These are phyloP conservation scores for Pundamilia nyererei DNA, from an alignment of 2,113 vertebrate species.

Conservation along the genomic window DNA sequence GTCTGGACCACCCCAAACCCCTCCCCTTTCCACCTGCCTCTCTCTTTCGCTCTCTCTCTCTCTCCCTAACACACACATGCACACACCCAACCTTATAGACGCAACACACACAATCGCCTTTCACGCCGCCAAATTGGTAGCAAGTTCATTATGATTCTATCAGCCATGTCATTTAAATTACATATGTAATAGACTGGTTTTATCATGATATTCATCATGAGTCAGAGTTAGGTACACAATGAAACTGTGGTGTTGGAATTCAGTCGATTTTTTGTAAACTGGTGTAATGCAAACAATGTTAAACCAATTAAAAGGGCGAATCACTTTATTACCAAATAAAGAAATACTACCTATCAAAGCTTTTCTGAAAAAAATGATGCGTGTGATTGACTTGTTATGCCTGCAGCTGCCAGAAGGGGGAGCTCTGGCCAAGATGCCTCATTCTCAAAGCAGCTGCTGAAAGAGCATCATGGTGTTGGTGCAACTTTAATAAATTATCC, in stretches of 20 bases:
- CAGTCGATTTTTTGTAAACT: not conserved
- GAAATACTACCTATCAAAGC: not conserved
- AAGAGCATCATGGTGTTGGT: not conserved
- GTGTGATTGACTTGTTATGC: not conserved
- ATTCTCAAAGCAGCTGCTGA: not conserved
- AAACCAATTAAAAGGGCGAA: not conserved
- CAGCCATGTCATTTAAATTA: not conserved
- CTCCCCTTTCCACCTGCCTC: slow-evolving; percentile 51
- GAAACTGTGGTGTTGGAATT: not conserved
- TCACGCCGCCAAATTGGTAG: not conserved
- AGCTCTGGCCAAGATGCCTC: not conserved
- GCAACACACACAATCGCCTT: not conserved
- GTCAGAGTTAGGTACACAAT: not conserved
- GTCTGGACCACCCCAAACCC: slow-evolving; percentile 68
- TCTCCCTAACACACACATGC: not conserved
- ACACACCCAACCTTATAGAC: not conserved
- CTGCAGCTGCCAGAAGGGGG: not conserved
- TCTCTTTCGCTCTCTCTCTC: not conserved
- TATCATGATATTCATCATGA: not conserved
- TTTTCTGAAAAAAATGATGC: not conserved
- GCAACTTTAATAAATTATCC: not conserved
- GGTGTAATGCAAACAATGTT: not conserved
- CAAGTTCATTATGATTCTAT: not conserved
- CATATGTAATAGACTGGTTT: not conserved
- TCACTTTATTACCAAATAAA: not conserved